phyloP scores from a whole-genome alignment of 2,888 invertebrate genomes.

The Phlogophora meticulosa region DNA sequence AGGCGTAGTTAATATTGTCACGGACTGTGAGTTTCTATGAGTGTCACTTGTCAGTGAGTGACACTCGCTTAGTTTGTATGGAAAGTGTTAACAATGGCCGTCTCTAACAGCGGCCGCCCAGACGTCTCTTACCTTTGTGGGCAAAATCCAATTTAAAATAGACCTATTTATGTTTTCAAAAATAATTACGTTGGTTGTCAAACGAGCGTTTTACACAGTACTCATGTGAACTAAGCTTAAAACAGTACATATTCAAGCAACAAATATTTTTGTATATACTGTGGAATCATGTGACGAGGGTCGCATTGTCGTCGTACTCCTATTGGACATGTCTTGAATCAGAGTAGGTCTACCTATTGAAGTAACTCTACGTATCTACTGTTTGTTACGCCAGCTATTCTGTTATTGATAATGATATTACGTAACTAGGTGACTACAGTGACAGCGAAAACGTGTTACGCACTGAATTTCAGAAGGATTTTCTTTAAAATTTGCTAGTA shows the following conservation, averaged over 20 bases:
- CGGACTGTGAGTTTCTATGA: too few relatives aligned
- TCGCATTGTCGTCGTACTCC: constrained; percentile 58
- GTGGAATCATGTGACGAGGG: constrained; percentile 56
- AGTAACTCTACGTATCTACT: constrained; percentile 53
- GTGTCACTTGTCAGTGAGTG: too few relatives aligned
- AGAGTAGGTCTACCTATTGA: constrained; percentile 46
- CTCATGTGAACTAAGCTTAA: constrained; percentile 18
- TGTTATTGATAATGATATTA: constrained; percentile 38
- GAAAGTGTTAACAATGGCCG: too few relatives aligned
- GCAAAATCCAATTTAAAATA: neutral
- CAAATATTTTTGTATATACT: constrained; percentile 53
- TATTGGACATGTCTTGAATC: constrained; percentile 65
- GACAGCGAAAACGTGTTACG: neutral
- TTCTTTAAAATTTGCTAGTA: neutral
- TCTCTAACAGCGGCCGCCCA: too few relatives aligned
- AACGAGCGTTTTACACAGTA: neutral
- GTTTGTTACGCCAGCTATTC: constrained; percentile 38
- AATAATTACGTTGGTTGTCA: neutral
- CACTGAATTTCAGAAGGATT: neutral
- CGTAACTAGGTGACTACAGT: neutral
- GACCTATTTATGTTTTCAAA: neutral
- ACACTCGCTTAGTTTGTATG: too few relatives aligned
- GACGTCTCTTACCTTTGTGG: too few relatives aligned
- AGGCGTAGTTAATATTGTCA: too few relatives aligned
- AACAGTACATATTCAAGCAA: constrained; percentile 29